Conservation (phyloP, 2,113 vertebrate genomes). For the Sander lucioperca region DNA sequence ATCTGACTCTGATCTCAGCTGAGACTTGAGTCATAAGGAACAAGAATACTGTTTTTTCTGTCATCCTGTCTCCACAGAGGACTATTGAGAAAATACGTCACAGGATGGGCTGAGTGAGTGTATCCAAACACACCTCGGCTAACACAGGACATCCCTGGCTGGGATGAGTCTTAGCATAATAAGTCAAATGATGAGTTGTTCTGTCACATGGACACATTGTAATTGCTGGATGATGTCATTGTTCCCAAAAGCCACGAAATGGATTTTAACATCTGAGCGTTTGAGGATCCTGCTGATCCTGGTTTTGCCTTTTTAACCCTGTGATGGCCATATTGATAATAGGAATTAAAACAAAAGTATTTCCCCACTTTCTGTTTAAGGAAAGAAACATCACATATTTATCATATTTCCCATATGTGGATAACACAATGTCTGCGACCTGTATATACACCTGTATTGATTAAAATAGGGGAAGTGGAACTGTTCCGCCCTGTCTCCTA, state of each 20-base stretch:
- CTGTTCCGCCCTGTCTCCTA: too few species aligned
- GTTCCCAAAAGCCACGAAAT: conserved; percentile 40
- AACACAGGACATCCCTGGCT: conserved; percentile 62
- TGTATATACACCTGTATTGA: too few species aligned
- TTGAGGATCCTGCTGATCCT: neutral
- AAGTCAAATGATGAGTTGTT: conserved; percentile 38
- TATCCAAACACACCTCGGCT: conserved; percentile 70
- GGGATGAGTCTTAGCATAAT: conserved; percentile 69
- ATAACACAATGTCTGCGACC: neutral
- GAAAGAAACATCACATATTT: too few species aligned
- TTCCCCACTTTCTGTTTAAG: neutral
- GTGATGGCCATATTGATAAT: neutral
- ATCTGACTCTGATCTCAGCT: conserved; percentile 48
- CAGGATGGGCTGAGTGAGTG: conserved; percentile 72
- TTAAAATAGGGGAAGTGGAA: neutral
- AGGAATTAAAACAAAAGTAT: neutral
- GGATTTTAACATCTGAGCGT: conserved; percentile 21
- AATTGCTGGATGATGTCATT: conserved; percentile 50
- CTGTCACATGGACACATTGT: conserved; percentile 10
- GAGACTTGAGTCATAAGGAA: conserved; percentile 61
- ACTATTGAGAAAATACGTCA: conserved; percentile 57
- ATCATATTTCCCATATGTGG: too few species aligned
- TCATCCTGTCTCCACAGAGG: conserved; percentile 70
- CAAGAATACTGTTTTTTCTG: conserved; percentile 56
- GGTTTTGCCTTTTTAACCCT: conserved; percentile 9